A percentile compares a stretch with the other conserved stretches of the same genome.
Conservation (phyloP, 2,797 vertebrate genomes). For the Thaleichthys pacificus region DNA sequence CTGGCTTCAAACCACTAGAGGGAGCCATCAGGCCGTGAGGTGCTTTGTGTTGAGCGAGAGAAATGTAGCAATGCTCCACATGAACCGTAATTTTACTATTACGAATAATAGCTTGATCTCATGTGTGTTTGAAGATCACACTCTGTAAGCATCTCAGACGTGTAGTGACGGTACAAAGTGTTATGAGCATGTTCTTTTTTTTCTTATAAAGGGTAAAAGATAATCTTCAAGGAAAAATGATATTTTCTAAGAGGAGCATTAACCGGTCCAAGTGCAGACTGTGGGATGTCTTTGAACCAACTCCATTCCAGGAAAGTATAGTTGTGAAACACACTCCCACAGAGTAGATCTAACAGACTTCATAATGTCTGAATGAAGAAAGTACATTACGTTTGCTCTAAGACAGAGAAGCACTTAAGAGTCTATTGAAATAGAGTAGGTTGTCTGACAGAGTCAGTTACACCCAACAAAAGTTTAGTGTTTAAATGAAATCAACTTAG, state of each 20-base stretch:
- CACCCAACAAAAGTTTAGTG: not conserved
- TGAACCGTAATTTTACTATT: not conserved
- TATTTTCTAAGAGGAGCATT: not conserved
- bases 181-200: not conserved
- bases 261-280: constrained; percentile 20
- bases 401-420: constrained; percentile 12
- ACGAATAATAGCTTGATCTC: too few relatives aligned
- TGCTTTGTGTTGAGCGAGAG: too few relatives aligned
- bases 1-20: constrained; percentile 53
- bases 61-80: not conserved
- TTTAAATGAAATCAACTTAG: not conserved
- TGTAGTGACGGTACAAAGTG: not conserved
- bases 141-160: not conserved
- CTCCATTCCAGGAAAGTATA: constrained; percentile 28
- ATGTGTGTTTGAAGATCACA: too few relatives aligned
- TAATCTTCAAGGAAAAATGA: not conserved
- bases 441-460: not conserved
- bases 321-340: constrained; percentile 56
- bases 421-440: not conserved
- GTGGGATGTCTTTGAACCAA: constrained; percentile 22
- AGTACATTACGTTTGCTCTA: constrained; percentile 13
- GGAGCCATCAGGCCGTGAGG: constrained; percentile 49
- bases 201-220: not conserved
- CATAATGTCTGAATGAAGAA: constrained; percentile 20
- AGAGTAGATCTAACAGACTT: constrained; percentile 27